Base-by-base conservation (phyloP, 2,888 invertebrate genomes). In the Hirtodrosophila cameraria region DNA sequence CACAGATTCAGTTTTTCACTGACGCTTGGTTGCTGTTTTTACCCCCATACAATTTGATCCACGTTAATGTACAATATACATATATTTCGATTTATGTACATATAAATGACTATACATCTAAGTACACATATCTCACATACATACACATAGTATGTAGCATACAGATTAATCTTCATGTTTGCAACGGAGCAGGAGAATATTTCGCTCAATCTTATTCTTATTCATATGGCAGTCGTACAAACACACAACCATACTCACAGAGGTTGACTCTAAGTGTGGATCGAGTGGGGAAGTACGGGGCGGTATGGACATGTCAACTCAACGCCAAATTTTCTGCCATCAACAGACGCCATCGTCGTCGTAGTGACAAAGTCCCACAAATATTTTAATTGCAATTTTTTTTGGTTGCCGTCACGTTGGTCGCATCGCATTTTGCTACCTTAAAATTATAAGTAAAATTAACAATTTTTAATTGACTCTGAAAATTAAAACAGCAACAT, bases 381-480 rank as follows among this genome's bases (percentile, higher is more conserved):
- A 86, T 71, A 81, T 81, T 86, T 86, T 81, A 81, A 81, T 81
- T 81, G 80, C 80, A 53, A 48, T 67, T 63, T 65, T 69, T 66
- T 76, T 61, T 31, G n/a, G 45, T 18, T 23, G 38, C 15, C 54
- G 43, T 49, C 39, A 46, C 55, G 36, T 54, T 45, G 46, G 55
- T 80, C 75, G 62, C 74, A 58, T 82, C 59, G 72, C 63, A 80
- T 85, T 79, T 79, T 65, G 49, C 69, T 76, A 86, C 74, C 86
- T 75, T 80, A 77, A 70, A 73, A 80, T 83, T 80, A 84, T 63
- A 77, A 86, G 81, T 81, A 74, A 81, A 81, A 86, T 84, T 76
- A 74, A 86, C 78, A 81, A 84, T 64, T 86, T 81, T 81, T 81
- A 81, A 86, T 81, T 81, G 80, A 81, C 78, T 81, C 86, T 86